phyloP scores from a whole-genome alignment of 2,888 invertebrate genomes.

The Thera britannica region DNA sequence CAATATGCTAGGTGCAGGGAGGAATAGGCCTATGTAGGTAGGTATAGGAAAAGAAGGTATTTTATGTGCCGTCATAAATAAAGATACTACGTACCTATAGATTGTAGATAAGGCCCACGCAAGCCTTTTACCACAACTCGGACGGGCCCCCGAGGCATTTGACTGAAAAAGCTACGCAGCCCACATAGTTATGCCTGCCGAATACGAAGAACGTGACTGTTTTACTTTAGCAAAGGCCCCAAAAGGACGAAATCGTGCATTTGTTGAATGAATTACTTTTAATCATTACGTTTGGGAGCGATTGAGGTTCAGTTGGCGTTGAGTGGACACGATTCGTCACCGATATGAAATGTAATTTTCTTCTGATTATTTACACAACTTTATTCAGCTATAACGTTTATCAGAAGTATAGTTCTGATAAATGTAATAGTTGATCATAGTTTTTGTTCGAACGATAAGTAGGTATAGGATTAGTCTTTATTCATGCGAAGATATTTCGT shows the following conservation, averaged over 20 bases:
- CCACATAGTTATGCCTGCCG: conserved; percentile 45
- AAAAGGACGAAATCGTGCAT: conserved; percentile 46
- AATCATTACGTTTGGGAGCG: conserved; percentile 54
- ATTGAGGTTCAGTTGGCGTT: conserved; percentile 48
- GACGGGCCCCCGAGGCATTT: conserved; percentile 42
- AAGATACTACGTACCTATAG: conserved; percentile 24
- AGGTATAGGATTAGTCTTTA: too few species aligned
- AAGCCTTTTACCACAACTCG: conserved; percentile 41
- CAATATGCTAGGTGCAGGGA: background rate
- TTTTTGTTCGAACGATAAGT: too few species aligned
- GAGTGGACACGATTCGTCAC: conserved; percentile 38
- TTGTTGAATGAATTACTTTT: conserved; percentile 61
- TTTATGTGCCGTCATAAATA: conserved; percentile 12
- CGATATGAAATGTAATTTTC: conserved; percentile 42
- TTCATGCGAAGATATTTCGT: too few species aligned
- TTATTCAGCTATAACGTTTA: background rate
- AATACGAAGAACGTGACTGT: conserved; percentile 55
- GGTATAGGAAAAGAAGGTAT: background rate
- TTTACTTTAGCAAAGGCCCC: conserved; percentile 46
- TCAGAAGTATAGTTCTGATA: too few species aligned
- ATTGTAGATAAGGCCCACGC: conserved; percentile 30
- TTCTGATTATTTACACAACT: conserved; percentile 35
- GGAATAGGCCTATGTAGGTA: background rate
- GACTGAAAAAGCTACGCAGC: conserved; percentile 45
- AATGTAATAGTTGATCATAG: too few species aligned